Evolutionary conservation across 1,140 invertebrate genomes (phyloP), one percentile per base, ranked within the genome.

Genomic region (Archegozetes longisetosus): DNA sequence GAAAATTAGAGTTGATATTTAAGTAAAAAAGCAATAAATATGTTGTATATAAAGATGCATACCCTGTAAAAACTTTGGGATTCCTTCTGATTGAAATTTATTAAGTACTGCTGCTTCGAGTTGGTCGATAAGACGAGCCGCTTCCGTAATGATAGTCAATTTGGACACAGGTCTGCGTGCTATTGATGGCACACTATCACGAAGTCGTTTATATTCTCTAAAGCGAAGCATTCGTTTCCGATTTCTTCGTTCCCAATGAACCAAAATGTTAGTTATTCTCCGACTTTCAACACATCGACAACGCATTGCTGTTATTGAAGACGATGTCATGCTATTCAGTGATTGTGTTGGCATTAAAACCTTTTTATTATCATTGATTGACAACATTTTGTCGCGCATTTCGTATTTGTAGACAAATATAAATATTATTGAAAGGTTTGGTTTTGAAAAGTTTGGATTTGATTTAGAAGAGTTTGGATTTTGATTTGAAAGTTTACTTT

Each of bases 181-280:
- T 46, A 61, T 61, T 17, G 53, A 51, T 40, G 53, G 53, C 24
- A 61, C 60, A 26, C 3, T 25, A 46, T 58, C 57, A 14, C 57
- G 57, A 20, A 58, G 48, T 4, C 57, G 57, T 2, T 27, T 2
- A 29, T 49, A 53, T 68, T 68, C 68, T 67, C 68, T 6, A 40
- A 9, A 40, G 32, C 6, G 32, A 9, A 40, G 6, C 32, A 40
- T 40, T 40, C 32, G 32, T 17, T 40, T 40, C 17, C 32, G 32
- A 17, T 40, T 40, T 9, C 32, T 6, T 6, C 32, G 32, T 17
- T 40, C 32, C 6, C 32, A 40, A 17, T 40, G 6, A 9, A 40
- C 17, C 32, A 40, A 40, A 9, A 40, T 40, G 17, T 40, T 40
- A 17, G 6, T 40, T 40, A 40, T 40, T 17, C 32, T 6, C 17